Evolutionary conservation across 2,797 vertebrate species (phyloP), one percentile per base, ranked within the genome.

Genomic region (Cuniculus paca): DNA sequence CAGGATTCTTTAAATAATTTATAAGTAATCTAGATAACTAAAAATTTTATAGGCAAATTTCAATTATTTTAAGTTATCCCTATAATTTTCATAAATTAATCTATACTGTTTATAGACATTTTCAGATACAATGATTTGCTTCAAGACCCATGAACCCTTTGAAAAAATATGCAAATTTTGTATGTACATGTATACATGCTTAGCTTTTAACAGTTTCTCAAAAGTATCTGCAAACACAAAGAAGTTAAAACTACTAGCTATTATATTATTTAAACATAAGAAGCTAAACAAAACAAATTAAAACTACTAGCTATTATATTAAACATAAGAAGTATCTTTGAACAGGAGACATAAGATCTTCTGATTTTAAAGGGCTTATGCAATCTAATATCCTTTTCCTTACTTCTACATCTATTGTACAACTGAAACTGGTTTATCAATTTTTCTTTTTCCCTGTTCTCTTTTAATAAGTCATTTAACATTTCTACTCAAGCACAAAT

Each of bases 401-500:
- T 52, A 45, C 39, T 83, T 65, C 24, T 48, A 48, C 0, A 13
- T 45, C 12, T 20, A 52, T 50, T 50, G 70, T 5, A 17, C 17
- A 70, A 58, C 1, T 50, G 2, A 80, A 90, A 90, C 48, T 12
- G 17, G 70, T 74, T 83, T 31, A 85, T 70, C 77, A 83, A 34
- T 86, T 82, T 86, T 50, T 65, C 50, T n/a, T 48, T 70, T 34
- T 10, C 20, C 24, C 19, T 4, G 22, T 28, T 86, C 8, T 4
- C 65, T 92, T 36, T 89, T 45, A 80, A 39, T 31, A 26, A 58
- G 39, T 90, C 60, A 78, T 0, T 50, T 95, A 95, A 34, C 34
- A 95, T 91, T 97, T 94, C 88, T 17, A 70, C 5, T 91, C 48
- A 93, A 89, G 85, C 54, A 45, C 36, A 70, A 96, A 78, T 54